Conservation (phyloP, 2,888 invertebrate species). For the Pachliopta kotzebuea region DNA sequence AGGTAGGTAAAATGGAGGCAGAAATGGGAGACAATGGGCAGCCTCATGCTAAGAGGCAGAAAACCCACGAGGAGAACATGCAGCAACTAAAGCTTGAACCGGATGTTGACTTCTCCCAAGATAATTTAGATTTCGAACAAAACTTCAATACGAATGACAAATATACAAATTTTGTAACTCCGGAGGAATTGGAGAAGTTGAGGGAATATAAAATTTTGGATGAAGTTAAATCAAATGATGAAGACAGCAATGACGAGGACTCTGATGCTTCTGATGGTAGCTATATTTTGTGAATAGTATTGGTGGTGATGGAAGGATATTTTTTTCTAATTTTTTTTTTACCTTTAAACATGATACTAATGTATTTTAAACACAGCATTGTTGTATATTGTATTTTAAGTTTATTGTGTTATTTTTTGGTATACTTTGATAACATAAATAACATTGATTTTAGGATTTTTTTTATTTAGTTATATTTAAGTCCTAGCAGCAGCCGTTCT, state of each 20-base stretch:
- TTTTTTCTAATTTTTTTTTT: no score
- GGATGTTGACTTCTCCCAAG: constrained; percentile 36
- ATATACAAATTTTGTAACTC: constrained; percentile 49
- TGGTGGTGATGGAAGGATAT: background rate
- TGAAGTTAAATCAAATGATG: constrained; percentile 68
- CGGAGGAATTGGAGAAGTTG: constrained; percentile 58
- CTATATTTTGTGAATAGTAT: constrained; percentile 15
- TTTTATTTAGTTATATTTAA: no score
- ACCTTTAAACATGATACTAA: background rate
- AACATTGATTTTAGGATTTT: no score
- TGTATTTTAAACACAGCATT: no score
- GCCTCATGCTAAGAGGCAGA: constrained; percentile 50
- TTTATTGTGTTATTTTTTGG: no score
- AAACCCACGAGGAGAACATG: constrained; percentile 21
- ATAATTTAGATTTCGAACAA: constrained; percentile 33
- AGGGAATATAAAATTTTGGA: constrained; percentile 70
- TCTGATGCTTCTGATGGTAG: constrained; percentile 59
- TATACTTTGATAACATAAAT: no score
- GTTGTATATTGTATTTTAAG: no score
- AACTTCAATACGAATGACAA: constrained; percentile 40
- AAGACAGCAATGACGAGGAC: constrained; percentile 64
- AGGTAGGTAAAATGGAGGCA: constrained; percentile 28
- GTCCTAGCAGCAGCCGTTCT: no score
- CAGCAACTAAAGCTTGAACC: constrained; percentile 8
- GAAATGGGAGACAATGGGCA: constrained; percentile 29